These are phyloP conservation scores for Tenthredo scrophulariae DNA, from an alignment of 2,888 invertebrate genomes.

Conservation along the genomic window DNA sequence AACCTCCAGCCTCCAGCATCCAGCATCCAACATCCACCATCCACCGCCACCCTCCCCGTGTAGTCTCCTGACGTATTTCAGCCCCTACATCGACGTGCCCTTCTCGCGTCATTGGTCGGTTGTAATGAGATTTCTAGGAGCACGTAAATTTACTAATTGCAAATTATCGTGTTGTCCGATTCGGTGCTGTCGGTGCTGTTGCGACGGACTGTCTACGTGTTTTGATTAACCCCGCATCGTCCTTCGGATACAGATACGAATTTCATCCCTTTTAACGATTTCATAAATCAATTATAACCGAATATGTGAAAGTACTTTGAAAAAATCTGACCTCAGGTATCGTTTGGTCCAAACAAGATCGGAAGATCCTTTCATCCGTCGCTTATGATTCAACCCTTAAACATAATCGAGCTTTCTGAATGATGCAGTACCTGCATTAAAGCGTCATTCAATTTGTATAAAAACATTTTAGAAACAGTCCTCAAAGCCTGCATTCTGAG, in stretches of 20 bases:
- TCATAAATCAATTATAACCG: not conserved
- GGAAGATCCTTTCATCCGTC: not conserved
- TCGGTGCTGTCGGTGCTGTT: not conserved
- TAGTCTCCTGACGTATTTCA: conserved; percentile 44
- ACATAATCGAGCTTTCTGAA: not conserved
- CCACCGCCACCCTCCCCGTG: not conserved
- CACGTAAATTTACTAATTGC: conserved; percentile 53
- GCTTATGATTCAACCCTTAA: not conserved
- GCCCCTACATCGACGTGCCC: conserved; percentile 41
- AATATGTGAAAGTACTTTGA: not conserved
- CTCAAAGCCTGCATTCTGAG: not conserved
- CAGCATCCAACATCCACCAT: conserved; percentile 20
- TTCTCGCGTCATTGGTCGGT: conserved; percentile 51
- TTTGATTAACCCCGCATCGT: conserved; percentile 4
- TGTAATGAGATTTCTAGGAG: conserved; percentile 52
- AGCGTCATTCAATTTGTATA: conserved; percentile 12
- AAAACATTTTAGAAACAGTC: conserved; percentile 38
- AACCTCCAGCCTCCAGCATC: not conserved
- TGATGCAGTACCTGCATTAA: not conserved
- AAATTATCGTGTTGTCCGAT: conserved; percentile 51
- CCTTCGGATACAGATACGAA: not conserved
- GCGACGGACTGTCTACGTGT: not conserved
- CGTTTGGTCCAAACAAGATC: no score
- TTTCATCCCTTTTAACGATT: not conserved
- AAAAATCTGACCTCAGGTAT: no score